Evolutionary conservation across 2,888 invertebrate species (phyloP), one percentile per base, ranked within the genome.

Genomic region (Tenthredo distinguenda): DNA sequence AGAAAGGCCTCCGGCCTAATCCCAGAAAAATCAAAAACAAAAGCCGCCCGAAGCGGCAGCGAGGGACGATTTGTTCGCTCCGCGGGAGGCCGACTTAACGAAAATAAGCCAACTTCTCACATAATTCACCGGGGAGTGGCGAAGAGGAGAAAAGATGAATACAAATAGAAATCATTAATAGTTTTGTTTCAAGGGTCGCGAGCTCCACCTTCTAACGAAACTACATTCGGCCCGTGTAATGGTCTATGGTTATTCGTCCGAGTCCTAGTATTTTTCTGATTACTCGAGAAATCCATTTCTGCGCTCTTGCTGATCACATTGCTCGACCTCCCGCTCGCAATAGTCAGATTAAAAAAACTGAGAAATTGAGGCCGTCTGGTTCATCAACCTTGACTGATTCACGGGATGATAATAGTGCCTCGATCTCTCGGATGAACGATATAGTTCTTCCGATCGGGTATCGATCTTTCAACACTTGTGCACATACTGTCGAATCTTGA

Each of bases 111-210:
- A 91, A 91, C 92, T 92, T 92, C 92, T 92, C 92, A 92, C 92
- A 93, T 92, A 92, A 93, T 92, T 93, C 92, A 92, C 90, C 87
- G 87, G 88, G 86, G 89, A 90, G 88, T 85, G 86, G 72, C 90
- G 88, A 90, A 85, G 79, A 71, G 79, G 81, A 79, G 71, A 79
- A 85, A 71, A 79, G 34, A 89, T 89, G 91, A 91, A 91, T 91
- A 91, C 92, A 91, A 92, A 92, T 91, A 91, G 91, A 91, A 93
- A 92, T 93, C 93, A 91, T 92, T 93, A 93, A 92, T 92, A 90
- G 92, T 91, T 93, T 92, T 92, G 93, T 92, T 93, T 93, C 92
- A 89, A 90, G 89, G 88, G 87, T 87, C 87, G 88, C 87, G 87
- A 86, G 89, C 87, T 85, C 85, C 85, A 77, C 81, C 84, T 84